Conservation (phyloP, 2,113 vertebrate genomes). For the Oenanthe oenanthe region DNA sequence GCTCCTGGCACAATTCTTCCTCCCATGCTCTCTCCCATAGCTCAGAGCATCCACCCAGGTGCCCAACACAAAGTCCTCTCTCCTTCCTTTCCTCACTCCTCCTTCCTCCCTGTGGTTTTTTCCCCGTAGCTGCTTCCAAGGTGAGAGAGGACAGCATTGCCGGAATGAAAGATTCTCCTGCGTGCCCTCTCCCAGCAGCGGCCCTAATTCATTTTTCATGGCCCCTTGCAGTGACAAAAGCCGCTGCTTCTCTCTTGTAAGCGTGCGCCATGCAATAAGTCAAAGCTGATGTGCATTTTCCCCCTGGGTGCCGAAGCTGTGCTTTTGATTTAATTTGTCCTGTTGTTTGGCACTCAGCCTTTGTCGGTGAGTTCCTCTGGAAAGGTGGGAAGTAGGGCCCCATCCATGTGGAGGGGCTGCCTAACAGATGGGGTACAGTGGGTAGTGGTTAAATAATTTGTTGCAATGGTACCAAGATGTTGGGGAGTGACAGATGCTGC, state of each 20-base stretch:
- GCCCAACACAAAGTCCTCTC: not conserved
- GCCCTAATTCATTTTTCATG: constrained; percentile 86
- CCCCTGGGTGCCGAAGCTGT: constrained; percentile 73
- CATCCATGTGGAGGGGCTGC: not conserved
- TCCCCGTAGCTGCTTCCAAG: constrained; percentile 64
- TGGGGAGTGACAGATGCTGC: constrained; percentile 67
- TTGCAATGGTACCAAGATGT: constrained; percentile 44
- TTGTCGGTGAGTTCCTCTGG: constrained; percentile 43
- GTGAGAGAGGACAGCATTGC: constrained; percentile 78
- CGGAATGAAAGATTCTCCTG: constrained; percentile 80
- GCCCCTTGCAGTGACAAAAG: constrained; percentile 83
- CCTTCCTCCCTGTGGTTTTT: not conserved
- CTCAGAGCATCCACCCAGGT: not conserved
- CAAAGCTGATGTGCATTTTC: constrained; percentile 81
- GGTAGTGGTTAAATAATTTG: constrained; percentile 76
- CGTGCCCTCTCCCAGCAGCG: constrained; percentile 78
- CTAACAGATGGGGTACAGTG: constrained; percentile 73
- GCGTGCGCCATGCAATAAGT: constrained; percentile 76
- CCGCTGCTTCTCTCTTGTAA: constrained; percentile 78
- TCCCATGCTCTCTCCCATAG: not conserved
- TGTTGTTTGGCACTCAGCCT: constrained; percentile 74
- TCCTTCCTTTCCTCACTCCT: not conserved
- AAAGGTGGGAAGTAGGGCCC: constrained; percentile 46
- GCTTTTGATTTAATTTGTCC: constrained; percentile 82
- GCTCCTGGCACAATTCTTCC: not conserved